A percentile compares a stretch with the other conserved stretches of the same genome.
phyloP scores from a whole-genome alignment of 2,888 invertebrate genomes.

The Micoletzkya japonica region DNA sequence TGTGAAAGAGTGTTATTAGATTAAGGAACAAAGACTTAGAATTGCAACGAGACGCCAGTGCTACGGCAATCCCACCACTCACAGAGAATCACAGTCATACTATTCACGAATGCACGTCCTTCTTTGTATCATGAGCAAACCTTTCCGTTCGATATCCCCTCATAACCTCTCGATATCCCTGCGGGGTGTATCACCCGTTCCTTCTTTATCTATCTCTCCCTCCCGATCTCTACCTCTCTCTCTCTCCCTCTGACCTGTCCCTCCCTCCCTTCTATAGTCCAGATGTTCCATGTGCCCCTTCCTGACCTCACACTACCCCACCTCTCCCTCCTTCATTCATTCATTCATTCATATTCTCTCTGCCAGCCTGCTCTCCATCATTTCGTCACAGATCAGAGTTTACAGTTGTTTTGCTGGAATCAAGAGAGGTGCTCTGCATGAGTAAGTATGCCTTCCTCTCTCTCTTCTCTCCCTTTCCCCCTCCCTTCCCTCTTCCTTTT shows the following conservation, averaged over 20 bases:
- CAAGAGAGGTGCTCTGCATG: no score
- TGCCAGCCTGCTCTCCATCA: no score
- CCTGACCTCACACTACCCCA: constrained; percentile 19
- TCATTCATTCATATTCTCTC: neutral
- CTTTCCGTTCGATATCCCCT: no score
- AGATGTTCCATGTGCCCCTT: constrained; percentile 1
- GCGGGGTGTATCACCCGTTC: neutral
- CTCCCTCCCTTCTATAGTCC: neutral
- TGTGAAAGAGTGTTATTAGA: no score
- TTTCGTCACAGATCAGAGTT: no score
- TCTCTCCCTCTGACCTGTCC: neutral
- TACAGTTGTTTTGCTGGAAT: no score
- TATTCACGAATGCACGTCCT: no score
- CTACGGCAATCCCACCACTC: no score
- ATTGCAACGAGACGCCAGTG: no score
- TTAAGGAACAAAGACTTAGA: no score
- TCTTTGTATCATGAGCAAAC: no score
- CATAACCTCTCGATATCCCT: constrained; percentile 5
- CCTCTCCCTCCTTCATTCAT: neutral
- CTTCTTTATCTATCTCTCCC: neutral
- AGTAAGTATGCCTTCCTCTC: constrained; percentile 19
- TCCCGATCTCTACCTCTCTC: neutral
- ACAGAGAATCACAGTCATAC: no score
- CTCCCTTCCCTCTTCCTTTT: neutral
- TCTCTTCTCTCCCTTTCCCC: constrained; percentile 26